Conservation (phyloP, 2,888 invertebrate genomes). For the Microplitis deprimator region DNA sequence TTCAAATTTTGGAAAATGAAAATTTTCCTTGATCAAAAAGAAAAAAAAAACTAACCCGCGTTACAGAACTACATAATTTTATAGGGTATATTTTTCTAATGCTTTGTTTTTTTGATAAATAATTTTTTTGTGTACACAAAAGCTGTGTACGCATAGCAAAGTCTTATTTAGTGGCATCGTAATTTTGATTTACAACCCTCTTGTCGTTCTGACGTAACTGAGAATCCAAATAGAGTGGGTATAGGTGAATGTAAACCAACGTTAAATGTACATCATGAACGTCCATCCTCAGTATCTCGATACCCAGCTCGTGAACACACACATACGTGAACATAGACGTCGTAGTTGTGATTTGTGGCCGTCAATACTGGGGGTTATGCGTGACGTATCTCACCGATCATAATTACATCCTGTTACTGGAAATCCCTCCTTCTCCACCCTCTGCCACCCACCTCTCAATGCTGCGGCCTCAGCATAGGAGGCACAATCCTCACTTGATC, state of each 20-base stretch:
- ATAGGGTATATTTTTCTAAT: no score
- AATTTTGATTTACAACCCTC: slow-evolving; percentile 5
- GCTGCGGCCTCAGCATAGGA: neutral
- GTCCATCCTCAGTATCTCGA: slow-evolving; percentile 21
- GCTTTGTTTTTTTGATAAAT: neutral
- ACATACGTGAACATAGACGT: slow-evolving; percentile 55
- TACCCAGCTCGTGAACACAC: slow-evolving; percentile 55
- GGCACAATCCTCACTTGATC: slow-evolving; percentile 10
- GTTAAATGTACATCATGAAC: neutral
- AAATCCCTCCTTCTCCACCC: slow-evolving; percentile 53
- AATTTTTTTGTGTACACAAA: neutral
- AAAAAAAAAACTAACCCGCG: no score
- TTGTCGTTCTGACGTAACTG: neutral
- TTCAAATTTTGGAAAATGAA: no score
- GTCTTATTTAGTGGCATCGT: neutral
- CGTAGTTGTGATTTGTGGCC: slow-evolving; percentile 68
- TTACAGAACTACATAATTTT: no score
- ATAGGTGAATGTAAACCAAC: slow-evolving; percentile 2
- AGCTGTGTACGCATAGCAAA: neutral
- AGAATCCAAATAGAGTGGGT: neutral
- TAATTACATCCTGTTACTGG: slow-evolving; percentile 70
- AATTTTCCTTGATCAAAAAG: no score
- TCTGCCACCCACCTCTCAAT: slow-evolving; percentile 36
- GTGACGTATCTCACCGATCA: slow-evolving; percentile 72
- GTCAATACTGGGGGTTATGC: slow-evolving; percentile 68